Conservation (phyloP, 1,140 invertebrate genomes). For the Cotesia chilonis region DNA sequence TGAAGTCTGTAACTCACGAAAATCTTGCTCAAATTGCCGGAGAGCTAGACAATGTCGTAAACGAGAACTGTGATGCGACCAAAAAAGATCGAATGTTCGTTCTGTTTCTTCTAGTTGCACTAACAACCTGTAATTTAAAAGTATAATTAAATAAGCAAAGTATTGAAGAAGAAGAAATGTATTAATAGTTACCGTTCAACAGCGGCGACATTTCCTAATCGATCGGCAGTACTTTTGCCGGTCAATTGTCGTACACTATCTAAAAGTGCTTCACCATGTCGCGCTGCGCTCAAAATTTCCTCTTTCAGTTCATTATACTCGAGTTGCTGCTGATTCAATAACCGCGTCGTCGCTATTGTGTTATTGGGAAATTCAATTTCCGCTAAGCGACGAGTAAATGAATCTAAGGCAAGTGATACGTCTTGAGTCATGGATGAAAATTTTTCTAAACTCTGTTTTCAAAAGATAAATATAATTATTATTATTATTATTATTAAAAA, state of each 20-base stretch:
- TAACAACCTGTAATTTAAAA: conserved; percentile 73
- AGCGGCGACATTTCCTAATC: conserved; percentile 88
- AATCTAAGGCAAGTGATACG: conserved; percentile 83
- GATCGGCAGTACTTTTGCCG: conserved; percentile 67
- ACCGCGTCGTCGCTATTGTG: conserved; percentile 75
- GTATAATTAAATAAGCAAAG: too few species aligned
- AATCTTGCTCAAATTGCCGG: conserved; percentile 89
- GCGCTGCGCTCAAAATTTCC: conserved; percentile 81
- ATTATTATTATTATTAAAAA: conserved; percentile 29
- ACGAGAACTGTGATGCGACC: conserved; percentile 87
- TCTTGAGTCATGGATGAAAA: conserved; percentile 90
- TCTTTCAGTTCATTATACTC: conserved; percentile 78
- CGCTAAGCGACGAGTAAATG: conserved; percentile 84
- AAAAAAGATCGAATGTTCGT: conserved; percentile 91
- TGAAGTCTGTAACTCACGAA: conserved; percentile 79
- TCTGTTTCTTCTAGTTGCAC: conserved; percentile 96
- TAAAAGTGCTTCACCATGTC: conserved; percentile 85
- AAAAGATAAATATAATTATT: conserved; percentile 44
- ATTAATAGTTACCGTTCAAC: conserved; percentile 78
- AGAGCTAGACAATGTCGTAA: conserved; percentile 89
- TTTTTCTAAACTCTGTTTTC: conserved; percentile 85
- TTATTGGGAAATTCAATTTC: conserved; percentile 87
- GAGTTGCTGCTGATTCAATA: conserved; percentile 73
- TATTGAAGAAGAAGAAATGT: neutral
- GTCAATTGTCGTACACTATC: conserved; percentile 71